Evolutionary conservation across 2,797 vertebrate genomes (phyloP), one percentile per base, ranked within the genome.

Genomic region (Parauchenoglanis punctatus): DNA sequence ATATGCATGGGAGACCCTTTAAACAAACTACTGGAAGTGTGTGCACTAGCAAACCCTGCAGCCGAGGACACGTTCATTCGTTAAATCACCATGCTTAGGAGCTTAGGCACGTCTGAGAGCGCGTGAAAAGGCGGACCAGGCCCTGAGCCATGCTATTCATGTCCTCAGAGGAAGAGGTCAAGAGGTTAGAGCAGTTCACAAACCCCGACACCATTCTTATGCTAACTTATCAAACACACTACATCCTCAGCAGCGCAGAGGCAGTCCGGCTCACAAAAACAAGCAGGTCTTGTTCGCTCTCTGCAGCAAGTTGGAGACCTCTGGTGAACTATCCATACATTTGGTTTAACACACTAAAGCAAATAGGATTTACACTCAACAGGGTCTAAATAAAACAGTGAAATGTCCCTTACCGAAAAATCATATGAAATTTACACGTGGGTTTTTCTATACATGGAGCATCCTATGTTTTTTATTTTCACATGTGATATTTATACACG

Each of bases 1-100:
- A 88, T 92, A 89, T 40, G 40, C 40, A 40, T 88, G 94, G 96
- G 82, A 81, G 65, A 67, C 35, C 68, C 85, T 86, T 85, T 89
- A 91, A 89, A 88, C 87, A 88, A 89, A 91, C 88, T 63, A 56
- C 85, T 77, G 85, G 81, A 81, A 81, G 87, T 86, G 77, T 72
- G 40, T 70, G 87, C 77, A 78, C 78, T 70, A 86, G 84, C 81
- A 89, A 84, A 83, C 88, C 85, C 18, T 84, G 72, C 40, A 81
- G 85, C 73, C 86, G 58, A 97, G 97, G 96, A 97, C 97, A 96
- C 96, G 97, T 98, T 97, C 97, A 98, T 98, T 98, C 97, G 97
- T 98, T 97, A 98, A 98, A 99, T 98, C 97, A 97, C 96, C 96
- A 96, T 96, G 97, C 97, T 97, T 97, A 97, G 96, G 96, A 98